A percentile compares a stretch with the other conserved stretches of the same genome.
These are phyloP conservation scores for Macrosoma leucophasiata DNA, from an alignment of 2,888 invertebrate species.

Conservation along the genomic window DNA sequence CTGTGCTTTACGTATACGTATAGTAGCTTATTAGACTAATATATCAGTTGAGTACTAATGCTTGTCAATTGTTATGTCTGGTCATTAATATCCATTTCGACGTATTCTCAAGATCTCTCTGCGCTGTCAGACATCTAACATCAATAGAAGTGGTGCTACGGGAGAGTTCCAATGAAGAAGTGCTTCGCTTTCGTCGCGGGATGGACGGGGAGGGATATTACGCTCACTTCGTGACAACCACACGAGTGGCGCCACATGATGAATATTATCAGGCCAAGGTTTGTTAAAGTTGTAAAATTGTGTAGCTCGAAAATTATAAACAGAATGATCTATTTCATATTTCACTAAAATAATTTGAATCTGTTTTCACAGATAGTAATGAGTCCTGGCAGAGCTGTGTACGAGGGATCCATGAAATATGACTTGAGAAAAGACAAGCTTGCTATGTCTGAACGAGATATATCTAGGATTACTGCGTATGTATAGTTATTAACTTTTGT, in stretches of 20 bases:
- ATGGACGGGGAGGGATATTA: constrained; percentile 13
- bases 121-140: constrained; percentile 24
- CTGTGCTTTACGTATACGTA: too few relatives aligned
- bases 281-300: too few relatives aligned
- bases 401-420: constrained; percentile 86
- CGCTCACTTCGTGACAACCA: constrained; percentile 8
- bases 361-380: constrained; percentile 56
- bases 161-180: constrained; percentile 13
- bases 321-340: too few relatives aligned
- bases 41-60: too few relatives aligned
- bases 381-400: constrained; percentile 84
- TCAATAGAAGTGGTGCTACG: constrained; percentile 29
- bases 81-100: too few relatives aligned
- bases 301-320: too few relatives aligned
- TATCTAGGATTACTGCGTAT: constrained; percentile 60
- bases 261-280: constrained; percentile 33
- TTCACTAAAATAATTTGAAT: too few relatives aligned
- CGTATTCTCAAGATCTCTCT: constrained; percentile 22
- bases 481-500: too few relatives aligned
- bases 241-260: constrained; percentile 6
- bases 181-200: constrained; percentile 13
- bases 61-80: too few relatives aligned
- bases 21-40: too few relatives aligned
- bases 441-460: constrained; percentile 71
- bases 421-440: constrained; percentile 73